Conservation (phyloP, 1,140 invertebrate species). For the Latrodectus geometricus region DNA sequence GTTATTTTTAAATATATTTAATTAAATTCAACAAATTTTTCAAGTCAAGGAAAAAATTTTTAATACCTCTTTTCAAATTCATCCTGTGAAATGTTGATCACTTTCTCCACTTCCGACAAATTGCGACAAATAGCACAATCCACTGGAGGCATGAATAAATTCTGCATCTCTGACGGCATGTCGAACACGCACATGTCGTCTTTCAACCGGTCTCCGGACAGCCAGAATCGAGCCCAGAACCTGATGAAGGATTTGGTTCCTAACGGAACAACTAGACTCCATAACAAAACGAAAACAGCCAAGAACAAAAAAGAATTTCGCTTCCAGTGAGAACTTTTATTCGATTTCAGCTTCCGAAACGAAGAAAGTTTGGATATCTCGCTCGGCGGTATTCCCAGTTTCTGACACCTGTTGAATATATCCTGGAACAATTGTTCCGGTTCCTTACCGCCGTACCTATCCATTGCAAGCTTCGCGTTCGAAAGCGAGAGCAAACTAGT, state of each 20-base stretch:
- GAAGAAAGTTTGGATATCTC: conserved; percentile 32
- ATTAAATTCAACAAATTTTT: too few species aligned
- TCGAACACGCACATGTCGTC: conserved; percentile 73
- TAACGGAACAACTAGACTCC: conserved; percentile 72
- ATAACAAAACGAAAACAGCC: conserved; percentile 83
- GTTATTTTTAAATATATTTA: too few species aligned
- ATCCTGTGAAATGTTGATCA: conserved; percentile 75
- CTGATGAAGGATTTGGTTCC: background rate
- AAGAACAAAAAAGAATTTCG: conserved; percentile 67
- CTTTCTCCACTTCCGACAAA: conserved; percentile 75
- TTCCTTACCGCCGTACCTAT: conserved; percentile 24
- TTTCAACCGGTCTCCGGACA: conserved; percentile 16
- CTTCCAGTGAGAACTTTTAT: conserved; percentile 13
- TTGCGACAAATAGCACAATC: conserved; percentile 80
- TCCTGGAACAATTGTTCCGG: conserved; percentile 36
- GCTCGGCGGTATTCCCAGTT: background rate
- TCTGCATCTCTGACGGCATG: conserved; percentile 73
- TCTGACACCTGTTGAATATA: conserved; percentile 21
- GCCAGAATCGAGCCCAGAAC: conserved; percentile 26
- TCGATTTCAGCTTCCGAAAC: conserved; percentile 13
- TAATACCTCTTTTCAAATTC: conserved; percentile 76
- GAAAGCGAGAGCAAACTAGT: too few species aligned
- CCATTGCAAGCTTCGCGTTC: background rate
- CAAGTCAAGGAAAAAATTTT: too few species aligned
- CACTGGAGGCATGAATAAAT: conserved; percentile 79